These are phyloP conservation scores for Silurus lanzhouensis DNA, from an alignment of 2,797 vertebrate species.

Conservation along the genomic window DNA sequence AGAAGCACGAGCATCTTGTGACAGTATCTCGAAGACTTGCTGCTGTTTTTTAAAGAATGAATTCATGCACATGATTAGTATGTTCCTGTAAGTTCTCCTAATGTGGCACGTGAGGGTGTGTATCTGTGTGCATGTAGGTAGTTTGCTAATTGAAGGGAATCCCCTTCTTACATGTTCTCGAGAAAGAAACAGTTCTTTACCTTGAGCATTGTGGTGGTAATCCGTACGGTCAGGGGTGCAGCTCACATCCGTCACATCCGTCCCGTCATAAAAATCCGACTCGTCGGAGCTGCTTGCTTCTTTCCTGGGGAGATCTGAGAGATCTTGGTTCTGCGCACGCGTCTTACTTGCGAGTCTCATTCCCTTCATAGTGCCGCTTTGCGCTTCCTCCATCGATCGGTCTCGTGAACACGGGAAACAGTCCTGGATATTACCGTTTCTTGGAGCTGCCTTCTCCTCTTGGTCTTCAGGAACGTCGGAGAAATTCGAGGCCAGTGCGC, in stretches of 20 bases:
- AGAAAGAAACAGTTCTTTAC: slow-evolving; percentile 67
- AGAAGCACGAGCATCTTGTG: too few species aligned
- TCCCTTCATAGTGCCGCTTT: slow-evolving; percentile 78
- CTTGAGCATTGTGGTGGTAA: slow-evolving; percentile 90
- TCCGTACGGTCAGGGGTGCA: slow-evolving; percentile 95
- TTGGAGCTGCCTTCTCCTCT: slow-evolving; percentile 81
- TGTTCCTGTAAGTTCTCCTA: background rate
- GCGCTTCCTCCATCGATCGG: slow-evolving; percentile 77
- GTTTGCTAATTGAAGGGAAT: background rate
- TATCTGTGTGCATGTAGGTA: background rate
- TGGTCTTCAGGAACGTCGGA: slow-evolving; percentile 79
- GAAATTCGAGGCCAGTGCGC: slow-evolving; percentile 77
- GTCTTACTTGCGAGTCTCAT: slow-evolving; percentile 74
- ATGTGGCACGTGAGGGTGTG: background rate
- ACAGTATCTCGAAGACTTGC: too few species aligned
- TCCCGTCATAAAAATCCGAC: slow-evolving; percentile 98
- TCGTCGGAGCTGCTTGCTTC: slow-evolving; percentile 95
- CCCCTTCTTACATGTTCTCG: too few species aligned
- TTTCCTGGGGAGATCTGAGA: slow-evolving; percentile 76
- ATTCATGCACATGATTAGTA: too few species aligned
- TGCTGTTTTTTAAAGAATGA: too few species aligned
- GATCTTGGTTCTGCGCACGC: slow-evolving; percentile 70
- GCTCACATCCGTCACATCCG: slow-evolving; percentile 94
- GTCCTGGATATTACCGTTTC: slow-evolving; percentile 82
- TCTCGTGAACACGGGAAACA: slow-evolving; percentile 78